Conservation (phyloP, 2,797 vertebrate genomes). For the Notoglanidium macrostoma region DNA sequence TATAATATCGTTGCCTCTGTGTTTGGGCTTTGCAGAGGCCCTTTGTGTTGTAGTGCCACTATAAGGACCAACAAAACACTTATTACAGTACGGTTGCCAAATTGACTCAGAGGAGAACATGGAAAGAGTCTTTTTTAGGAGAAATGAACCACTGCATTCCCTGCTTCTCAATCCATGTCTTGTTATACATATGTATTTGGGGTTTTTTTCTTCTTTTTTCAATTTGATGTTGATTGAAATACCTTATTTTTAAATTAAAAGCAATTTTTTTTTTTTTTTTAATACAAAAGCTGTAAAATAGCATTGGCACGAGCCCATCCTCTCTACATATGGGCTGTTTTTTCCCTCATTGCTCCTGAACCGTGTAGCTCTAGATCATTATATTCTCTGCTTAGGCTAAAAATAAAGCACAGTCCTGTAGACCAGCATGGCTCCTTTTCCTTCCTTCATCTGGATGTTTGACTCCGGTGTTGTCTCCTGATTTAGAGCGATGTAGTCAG, state of each 20-base stretch:
- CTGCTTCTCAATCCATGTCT: slow-evolving; percentile 67
- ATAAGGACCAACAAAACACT: slow-evolving; percentile 77
- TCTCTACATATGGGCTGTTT: slow-evolving; percentile 72
- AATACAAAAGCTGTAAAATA: slow-evolving; percentile 72
- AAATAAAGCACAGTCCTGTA: slow-evolving; percentile 88
- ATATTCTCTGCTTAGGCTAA: slow-evolving; percentile 87
- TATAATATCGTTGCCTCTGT: slow-evolving; percentile 21
- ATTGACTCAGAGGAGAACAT: slow-evolving; percentile 21
- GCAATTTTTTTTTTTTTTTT: slow-evolving; percentile 61
- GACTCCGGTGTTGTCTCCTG: slow-evolving; percentile 15
- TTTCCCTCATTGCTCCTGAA: slow-evolving; percentile 79
- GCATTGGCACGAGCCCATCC: slow-evolving; percentile 74
- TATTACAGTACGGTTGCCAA: slow-evolving; percentile 61
- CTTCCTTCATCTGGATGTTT: slow-evolving; percentile 52
- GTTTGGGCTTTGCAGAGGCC: slow-evolving; percentile 34
- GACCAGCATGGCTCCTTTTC: slow-evolving; percentile 69
- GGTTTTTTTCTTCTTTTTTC: background rate
- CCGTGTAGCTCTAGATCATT: slow-evolving; percentile 86
- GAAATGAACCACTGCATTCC: slow-evolving; percentile 65
- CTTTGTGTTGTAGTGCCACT: slow-evolving; percentile 66
- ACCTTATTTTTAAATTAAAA: slow-evolving; percentile 63
- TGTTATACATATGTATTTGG: background rate
- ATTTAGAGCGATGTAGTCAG: slow-evolving; percentile 5
- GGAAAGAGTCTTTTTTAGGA: slow-evolving; percentile 46
- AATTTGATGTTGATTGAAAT: slow-evolving; percentile 25